A percentile compares a stretch with the other conserved stretches of the same genome.
Conservation (phyloP, 2,113 vertebrate genomes). For the Planiliza haematocheilus region DNA sequence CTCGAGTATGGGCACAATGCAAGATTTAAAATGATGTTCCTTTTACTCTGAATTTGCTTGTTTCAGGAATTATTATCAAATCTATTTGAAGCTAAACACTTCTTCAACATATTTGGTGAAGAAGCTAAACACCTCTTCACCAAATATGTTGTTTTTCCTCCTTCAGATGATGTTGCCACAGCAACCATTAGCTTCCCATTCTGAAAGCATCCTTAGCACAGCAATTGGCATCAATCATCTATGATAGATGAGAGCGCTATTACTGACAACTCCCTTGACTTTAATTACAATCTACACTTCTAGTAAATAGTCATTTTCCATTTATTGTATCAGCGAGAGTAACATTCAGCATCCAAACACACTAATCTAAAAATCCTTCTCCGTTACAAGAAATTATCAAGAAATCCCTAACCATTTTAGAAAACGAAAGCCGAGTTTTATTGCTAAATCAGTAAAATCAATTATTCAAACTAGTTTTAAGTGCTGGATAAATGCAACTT, state of each 20-base stretch:
- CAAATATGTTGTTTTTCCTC: not conserved
- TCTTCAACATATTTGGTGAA: not conserved
- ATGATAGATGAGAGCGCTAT: conserved; percentile 5
- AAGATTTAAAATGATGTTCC: not conserved
- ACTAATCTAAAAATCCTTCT: not conserved
- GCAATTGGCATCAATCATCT: conserved; percentile 20
- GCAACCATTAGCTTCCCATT: conserved; percentile 31
- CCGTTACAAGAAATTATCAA: not conserved
- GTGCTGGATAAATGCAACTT: too few species aligned
- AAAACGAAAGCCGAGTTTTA: too few species aligned
- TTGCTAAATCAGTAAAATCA: too few species aligned
- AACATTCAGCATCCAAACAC: not conserved
- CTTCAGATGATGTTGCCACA: conserved; percentile 29
- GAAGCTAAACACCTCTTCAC: not conserved
- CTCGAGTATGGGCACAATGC: too few species aligned
- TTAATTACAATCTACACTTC: not conserved
- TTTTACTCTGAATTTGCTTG: not conserved
- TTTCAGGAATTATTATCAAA: conserved; percentile 1
- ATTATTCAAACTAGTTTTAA: too few species aligned
- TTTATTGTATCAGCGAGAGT: not conserved
- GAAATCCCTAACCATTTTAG: not conserved
- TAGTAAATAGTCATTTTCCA: conserved; percentile 1
- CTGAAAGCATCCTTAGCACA: conserved; percentile 7
- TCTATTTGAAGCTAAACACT: conserved; percentile 4
- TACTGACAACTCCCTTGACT: not conserved